Percentiles rank a stretch among this genome's conserved stretches.
phyloP scores from a whole-genome alignment of 1,140 invertebrate species.

The Drosophila prosaltans region DNA sequence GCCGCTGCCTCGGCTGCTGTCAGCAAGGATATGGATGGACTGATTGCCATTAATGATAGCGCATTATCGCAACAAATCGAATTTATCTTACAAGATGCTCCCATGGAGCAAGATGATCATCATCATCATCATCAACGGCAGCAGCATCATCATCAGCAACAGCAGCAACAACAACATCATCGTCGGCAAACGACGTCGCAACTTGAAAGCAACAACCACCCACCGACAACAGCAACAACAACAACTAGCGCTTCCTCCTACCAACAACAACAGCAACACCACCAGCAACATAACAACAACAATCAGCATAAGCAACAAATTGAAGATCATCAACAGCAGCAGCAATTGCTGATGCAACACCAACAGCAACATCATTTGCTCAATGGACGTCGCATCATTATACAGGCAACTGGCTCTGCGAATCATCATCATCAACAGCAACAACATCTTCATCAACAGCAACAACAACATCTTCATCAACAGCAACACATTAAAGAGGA shows the following conservation, averaged over 20 bases:
- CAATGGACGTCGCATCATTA: slow-evolving; percentile 77
- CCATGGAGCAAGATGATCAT: slow-evolving; percentile 79
- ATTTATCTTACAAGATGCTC: slow-evolving; percentile 83
- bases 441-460: slow-evolving; percentile 43
- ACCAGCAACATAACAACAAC: slow-evolving; percentile 38
- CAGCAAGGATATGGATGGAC: slow-evolving; percentile 75
- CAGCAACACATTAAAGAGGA: slow-evolving; percentile 46
- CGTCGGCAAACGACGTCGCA: slow-evolving; percentile 31
- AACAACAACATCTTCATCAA: slow-evolving; percentile 44
- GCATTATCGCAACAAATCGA: slow-evolving; percentile 83
- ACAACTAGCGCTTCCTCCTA: slow-evolving; percentile 59
- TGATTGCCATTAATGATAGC: slow-evolving; percentile 82
- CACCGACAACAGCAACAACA: slow-evolving; percentile 66
- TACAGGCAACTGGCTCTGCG: slow-evolving; percentile 57
- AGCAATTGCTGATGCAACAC: slow-evolving; percentile 48
- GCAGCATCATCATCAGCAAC: slow-evolving; percentile 28
- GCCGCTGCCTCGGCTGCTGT: slow-evolving; percentile 41
- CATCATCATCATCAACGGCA: slow-evolving; percentile 50
- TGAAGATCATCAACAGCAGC: slow-evolving; percentile 23
- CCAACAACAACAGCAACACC: slow-evolving; percentile 32
- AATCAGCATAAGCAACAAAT: slow-evolving; percentile 38
- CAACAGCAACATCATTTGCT: slow-evolving; percentile 69
- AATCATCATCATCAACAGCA: slow-evolving; percentile 28
- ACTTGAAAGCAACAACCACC: slow-evolving; percentile 54
- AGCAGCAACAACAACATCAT: slow-evolving; percentile 14